Base-by-base conservation (phyloP, 1,140 invertebrate species). In the Chrysopa pallens region DNA sequence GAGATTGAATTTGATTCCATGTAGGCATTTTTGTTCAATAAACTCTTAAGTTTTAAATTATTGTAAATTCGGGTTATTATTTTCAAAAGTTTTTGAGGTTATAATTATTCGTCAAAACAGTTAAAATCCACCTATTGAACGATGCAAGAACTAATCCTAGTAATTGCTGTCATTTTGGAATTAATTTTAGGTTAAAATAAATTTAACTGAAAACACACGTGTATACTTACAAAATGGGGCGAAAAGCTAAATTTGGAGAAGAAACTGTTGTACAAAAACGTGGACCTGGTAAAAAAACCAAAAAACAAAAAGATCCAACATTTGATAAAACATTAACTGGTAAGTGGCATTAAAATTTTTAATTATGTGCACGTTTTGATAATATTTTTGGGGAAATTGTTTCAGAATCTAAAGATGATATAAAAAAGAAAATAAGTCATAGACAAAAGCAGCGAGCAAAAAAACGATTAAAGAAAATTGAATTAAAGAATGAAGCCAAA, bases 1-100 rank as follows among this genome's bases (percentile, higher is more conserved):
- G 87, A n/a, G 78, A 70, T 58, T 91, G 86, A 56, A 93, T 87
- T 73, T 89, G 88, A 68, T 82, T 83, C 84, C 84, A 91, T 43
- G 80, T 84, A 4, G 85, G 84, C 84, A 88, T 91, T 59, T 58
- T 67, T 8, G 45, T 33, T 11, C 6, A 33, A 33, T 11, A 11
- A 33, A 11, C 8, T 33, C 4, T 11, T 33, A 2, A 4, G 6
- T 4, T 33, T 33, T 9, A 9, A 33, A 33, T 12, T 11, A 33
- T 33, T 11, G 8, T 33, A 4, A 33, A 33, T 33, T 4, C 31
- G 6, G n/a, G n/a, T n/a, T n/a, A n/a, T n/a, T n/a, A n/a, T 23
- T 23, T 23, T 23, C 5, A 23, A 23, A 23, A 3, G 17, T 23
- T 2, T 23, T n/a, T n/a, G n/a, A 23, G 17, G 17, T 23, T 23